Conservation (phyloP, 2,888 invertebrate species). For the Stenurella melanura region DNA sequence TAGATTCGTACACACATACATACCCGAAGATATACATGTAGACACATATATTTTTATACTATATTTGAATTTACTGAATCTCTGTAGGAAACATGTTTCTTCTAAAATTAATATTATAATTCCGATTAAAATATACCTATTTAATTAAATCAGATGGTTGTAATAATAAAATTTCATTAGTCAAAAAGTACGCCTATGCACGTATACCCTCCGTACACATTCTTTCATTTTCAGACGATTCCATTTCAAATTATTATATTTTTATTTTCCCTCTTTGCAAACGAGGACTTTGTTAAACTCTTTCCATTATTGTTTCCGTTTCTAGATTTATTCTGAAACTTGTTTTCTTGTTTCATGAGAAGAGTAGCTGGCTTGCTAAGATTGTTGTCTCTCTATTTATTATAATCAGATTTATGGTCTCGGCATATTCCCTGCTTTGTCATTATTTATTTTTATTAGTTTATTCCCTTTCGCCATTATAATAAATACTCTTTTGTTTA, state of each 20-base stretch:
- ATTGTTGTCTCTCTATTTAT: slow-evolving; percentile 54
- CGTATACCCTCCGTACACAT: slow-evolving; percentile 7
- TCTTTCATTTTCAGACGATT: slow-evolving; percentile 68
- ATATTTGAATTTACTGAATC: too few relatives aligned
- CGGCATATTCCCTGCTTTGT: slow-evolving; percentile 30
- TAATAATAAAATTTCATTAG: neutral
- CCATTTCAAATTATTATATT: slow-evolving; percentile 72
- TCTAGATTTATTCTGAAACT: slow-evolving; percentile 62
- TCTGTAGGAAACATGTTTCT: too few relatives aligned
- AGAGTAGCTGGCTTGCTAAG: slow-evolving; percentile 50
- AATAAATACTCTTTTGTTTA: slow-evolving; percentile 38
- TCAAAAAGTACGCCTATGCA: slow-evolving; percentile 33
- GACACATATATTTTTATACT: too few relatives aligned
- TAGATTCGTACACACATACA: too few relatives aligned
- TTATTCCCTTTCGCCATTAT: slow-evolving; percentile 39
- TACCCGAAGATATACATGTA: too few relatives aligned
- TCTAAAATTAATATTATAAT: too few relatives aligned
- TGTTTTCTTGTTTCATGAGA: slow-evolving; percentile 58
- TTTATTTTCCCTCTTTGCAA: slow-evolving; percentile 65
- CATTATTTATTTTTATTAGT: slow-evolving; percentile 41
- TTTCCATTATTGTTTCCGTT: slow-evolving; percentile 58
- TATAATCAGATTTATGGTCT: slow-evolving; percentile 43
- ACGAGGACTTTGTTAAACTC: slow-evolving; percentile 61
- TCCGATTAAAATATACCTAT: too few relatives aligned
- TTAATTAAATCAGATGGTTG: too few relatives aligned